Base-by-base conservation (phyloP, 2,797 vertebrate species). In the Emys orbicularis region DNA sequence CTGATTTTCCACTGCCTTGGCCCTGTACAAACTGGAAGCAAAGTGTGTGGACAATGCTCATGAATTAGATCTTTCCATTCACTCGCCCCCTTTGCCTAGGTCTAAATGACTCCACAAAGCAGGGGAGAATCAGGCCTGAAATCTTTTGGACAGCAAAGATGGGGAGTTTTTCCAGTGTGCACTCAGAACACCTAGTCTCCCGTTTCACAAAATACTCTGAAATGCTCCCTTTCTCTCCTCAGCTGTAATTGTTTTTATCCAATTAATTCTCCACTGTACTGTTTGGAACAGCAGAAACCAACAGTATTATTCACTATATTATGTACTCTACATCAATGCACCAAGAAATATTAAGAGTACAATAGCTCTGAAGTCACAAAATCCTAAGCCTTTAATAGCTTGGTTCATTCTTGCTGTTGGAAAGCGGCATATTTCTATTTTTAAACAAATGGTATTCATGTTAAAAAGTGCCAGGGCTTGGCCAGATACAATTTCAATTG, bases 391-490 rank as follows among this genome's bases (percentile, higher is more conserved):
- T 95, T 94, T 96, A 96, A 97, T 88, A 94, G 94, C 84, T 97
- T 53, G 68, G 94, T 96, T 96, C 95, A 57, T 96, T 97, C 83
- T 1, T 89, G 96, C 97, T 93, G 91, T 85, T 95, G 93, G 94
- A 96, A 96, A 97, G 92, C 53, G 94, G 97, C 95, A 97, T 95
- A 89, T 94, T 97, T 93, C 68, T 97, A 95, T 95, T 97, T 97
- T 96, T 94, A 97, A 97, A 97, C 93, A 95, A 97, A 96, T 79
- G 92, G 90, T 82, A 85, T 93, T 93, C 83, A 88, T 93, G 93
- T 87, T 94, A 93, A 86, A 59, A 96, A 96, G 94, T 93, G 90
- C 93, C 83, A 87, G 76, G 90, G 84, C 92, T 94, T 53, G 56
- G 94, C 94, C 88, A 5, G 83, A 47, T n/a, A 27, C n/a, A 3